Base-by-base conservation (phyloP, 2,113 vertebrate genomes). In the Panurus biarmicus region DNA sequence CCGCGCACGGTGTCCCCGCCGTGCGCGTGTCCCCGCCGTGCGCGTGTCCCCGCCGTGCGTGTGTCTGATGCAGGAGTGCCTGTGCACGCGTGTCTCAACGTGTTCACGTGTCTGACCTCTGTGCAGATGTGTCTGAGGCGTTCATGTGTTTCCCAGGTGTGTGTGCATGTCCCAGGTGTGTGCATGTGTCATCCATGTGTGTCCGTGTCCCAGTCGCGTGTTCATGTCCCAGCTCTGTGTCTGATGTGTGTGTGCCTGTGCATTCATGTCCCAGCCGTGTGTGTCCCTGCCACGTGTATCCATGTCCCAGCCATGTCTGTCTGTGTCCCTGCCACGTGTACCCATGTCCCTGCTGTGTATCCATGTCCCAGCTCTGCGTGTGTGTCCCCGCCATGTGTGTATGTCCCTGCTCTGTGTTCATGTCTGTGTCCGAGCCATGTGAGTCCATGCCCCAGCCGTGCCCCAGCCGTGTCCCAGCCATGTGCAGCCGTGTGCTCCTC, bases 1-100 rank as follows among this genome's bases (percentile, higher is more conserved):
- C 28, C 17, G 12, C 1, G 24, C 29, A 4, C 11, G 44, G 12
- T 12, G 28, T 47, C 25, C 33, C 50, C 0, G 8, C 54, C 17
- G 29, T 20, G 31, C 12, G 35, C 9, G 56, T 14, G 36, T 42
- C 24, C 21, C 33, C 0, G 8, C 54, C 17, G 29, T 20, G 31
- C 12, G 35, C 9, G 12, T 12, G 28, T 47, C 25, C 33, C 50
- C 0, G 8, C 54, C 17, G 29, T 20, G 31, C 12, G 35, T 12
- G 56, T 14, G 36, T 42, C 24, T 6, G 36, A 3, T 4, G 21
- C 12, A 21, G 33, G 31, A 14, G 24, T 21, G 40, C 21, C 33
- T 19, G 69, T 14, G 29, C 12, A 35, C 10, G 3, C 3, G 15
- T n/a, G 57, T 31, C 36, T 25, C 19, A 20, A 3, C 5, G 2